Evolutionary conservation across 2,797 vertebrate genomes (phyloP).

Genomic region (Myotis findleyi): DNA sequence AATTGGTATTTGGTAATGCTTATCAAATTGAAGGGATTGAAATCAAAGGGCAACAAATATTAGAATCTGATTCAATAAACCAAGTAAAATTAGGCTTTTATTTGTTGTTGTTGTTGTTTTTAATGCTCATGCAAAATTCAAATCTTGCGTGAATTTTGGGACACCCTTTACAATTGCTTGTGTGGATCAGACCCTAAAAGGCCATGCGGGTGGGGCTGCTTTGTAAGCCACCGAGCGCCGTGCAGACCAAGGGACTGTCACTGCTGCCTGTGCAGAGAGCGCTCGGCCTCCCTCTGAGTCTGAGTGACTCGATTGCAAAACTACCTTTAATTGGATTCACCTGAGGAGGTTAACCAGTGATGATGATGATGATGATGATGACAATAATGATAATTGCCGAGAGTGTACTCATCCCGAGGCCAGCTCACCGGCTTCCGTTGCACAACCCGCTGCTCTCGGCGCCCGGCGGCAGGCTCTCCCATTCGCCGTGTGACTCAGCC

Average conservation of each 20-base stretch:
- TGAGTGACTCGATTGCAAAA: slow-evolving; percentile 45
- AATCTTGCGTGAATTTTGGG: too few species aligned
- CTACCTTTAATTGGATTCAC: slow-evolving; percentile 34
- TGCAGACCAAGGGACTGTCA: background rate
- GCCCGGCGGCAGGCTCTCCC: too few species aligned
- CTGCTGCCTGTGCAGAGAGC: background rate
- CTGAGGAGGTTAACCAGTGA: slow-evolving; percentile 45
- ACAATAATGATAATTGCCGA: background rate
- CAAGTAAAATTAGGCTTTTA: too few species aligned
- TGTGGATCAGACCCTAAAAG: background rate
- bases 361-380: background rate
- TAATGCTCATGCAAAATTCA: too few species aligned
- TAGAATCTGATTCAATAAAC: too few species aligned
- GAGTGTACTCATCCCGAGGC: slow-evolving; percentile 9
- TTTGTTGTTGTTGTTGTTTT: too few species aligned
- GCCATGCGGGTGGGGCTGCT: background rate
- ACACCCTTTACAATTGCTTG: background rate
- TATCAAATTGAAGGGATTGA: too few species aligned
- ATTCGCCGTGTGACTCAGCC: too few species aligned
- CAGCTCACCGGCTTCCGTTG: slow-evolving; percentile 56
- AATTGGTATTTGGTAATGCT: too few species aligned
- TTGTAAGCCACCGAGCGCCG: background rate
- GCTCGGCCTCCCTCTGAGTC: background rate
- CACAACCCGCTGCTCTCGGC: background rate
- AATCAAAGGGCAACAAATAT: too few species aligned